Evolutionary conservation across 2,888 invertebrate genomes (phyloP).

Genomic region (Timandra comae): DNA sequence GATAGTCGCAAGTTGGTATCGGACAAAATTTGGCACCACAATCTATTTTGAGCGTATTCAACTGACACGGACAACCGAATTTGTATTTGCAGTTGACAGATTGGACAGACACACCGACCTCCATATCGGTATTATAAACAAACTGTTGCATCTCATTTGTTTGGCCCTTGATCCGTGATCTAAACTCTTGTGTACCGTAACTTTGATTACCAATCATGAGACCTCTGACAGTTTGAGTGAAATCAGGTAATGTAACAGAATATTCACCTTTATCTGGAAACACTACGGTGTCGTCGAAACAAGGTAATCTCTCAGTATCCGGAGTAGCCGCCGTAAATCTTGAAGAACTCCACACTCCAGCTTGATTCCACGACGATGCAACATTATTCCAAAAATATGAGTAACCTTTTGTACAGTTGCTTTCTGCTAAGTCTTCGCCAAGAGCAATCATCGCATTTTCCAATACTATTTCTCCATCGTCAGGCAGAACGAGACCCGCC

Average conservation of each 20-base stretch:
- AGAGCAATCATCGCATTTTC: conserved; percentile 40
- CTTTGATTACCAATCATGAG: conserved; percentile 32
- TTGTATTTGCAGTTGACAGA: conserved; percentile 27
- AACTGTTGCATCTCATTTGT: conserved; percentile 33
- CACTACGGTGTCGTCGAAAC: conserved; percentile 56
- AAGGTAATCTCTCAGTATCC: conserved; percentile 66
- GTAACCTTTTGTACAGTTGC: conserved; percentile 38
- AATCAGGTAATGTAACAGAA: conserved; percentile 41
- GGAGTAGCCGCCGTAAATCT: conserved; percentile 66
- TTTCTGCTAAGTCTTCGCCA: conserved; percentile 38
- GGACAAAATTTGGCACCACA: conserved; percentile 52
- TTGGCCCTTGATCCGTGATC: conserved; percentile 11
- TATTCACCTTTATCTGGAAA: conserved; percentile 47
- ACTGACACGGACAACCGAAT: conserved; percentile 59
- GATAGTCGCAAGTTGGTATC: conserved; percentile 42
- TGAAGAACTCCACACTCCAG: conserved; percentile 60
- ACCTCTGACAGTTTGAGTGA: conserved; percentile 32
- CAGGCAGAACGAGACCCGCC: conserved; percentile 51
- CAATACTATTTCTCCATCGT: conserved; percentile 53
- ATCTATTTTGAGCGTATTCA: conserved; percentile 34
- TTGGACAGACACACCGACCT: conserved; percentile 28
- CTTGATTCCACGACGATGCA: conserved; percentile 49
- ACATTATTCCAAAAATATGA: conserved; percentile 46
- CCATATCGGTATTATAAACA: conserved; percentile 27
- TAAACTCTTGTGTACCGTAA: conserved; percentile 22